Base-by-base conservation (phyloP, 2,888 invertebrate species). In the Synergus japonicus region DNA sequence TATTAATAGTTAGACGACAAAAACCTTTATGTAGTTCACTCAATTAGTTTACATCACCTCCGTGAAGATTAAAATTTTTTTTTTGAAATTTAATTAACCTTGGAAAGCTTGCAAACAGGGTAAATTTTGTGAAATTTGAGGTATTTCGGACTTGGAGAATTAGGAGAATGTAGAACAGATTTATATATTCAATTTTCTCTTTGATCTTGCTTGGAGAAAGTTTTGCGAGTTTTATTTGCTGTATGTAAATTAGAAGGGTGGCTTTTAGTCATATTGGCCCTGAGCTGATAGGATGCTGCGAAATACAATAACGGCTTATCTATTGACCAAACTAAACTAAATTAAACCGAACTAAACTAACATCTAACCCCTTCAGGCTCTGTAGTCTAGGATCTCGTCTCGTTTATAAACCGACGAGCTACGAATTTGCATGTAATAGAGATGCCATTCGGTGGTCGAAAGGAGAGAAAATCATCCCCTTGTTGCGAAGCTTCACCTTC, bases 251-350 rank as follows among this genome's bases (percentile, higher is more conserved):
- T 82, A 81, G 79, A 81, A 76, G 81, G 81, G 79, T 78, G 67
- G 79, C 76, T 73, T 79, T 81, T 76, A 79, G 82, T 54, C 58
- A 41, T 78, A 77, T 49, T 76, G 76, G 60, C 64, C 64, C 64
- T 37, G 18, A 67, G 63, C 63, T 29, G 77, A 66, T 77, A 80
- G 79, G 78, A 76, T 77, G 79, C 80, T 81, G 78, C 81, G 81
- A 82, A 85, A 83, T 86, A 86, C 86, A 87, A 87, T 87, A 88
- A 87, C 85, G 85, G 82, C 79, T 76, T 69, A 86, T 85, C 87
- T 87, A 87, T 86, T 86, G 88, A 85, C 86, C 85, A 79, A 86
- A 86, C 85, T 86, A 83, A 88, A 87, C 86, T 85, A 85, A 85
- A 88, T 87, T 86, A 85, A 86, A 86, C 79, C 82, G 76, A 81